Evolutionary conservation across 2,113 vertebrate species (phyloP).

Genomic region (Pomatorhinus ruficollis): DNA sequence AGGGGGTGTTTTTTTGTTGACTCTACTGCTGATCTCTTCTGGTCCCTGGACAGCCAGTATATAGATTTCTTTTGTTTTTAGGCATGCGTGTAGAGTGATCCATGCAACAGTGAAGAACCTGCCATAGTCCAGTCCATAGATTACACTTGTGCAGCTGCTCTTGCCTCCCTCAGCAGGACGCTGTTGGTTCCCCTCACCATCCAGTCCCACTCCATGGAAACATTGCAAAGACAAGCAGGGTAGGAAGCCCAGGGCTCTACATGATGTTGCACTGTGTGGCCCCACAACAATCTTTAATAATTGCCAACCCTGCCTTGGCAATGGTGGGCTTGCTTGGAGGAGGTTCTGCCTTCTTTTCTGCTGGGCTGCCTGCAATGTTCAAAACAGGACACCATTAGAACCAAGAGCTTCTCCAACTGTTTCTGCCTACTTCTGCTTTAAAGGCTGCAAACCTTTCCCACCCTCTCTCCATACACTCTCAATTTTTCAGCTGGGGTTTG

Average conservation of each 20-base stretch:
- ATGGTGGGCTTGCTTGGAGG: conserved; percentile 91
- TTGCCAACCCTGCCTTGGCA: conserved; percentile 87
- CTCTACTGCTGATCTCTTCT: conserved; percentile 62
- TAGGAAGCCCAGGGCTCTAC: conserved; percentile 77
- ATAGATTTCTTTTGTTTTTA: conserved; percentile 69
- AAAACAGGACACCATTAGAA: conserved; percentile 22
- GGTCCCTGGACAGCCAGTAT: conserved; percentile 67
- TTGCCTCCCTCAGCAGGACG: conserved; percentile 35
- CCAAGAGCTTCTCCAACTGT: neutral
- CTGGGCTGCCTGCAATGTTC: conserved; percentile 78
- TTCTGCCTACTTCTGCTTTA: neutral
- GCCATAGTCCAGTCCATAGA: conserved; percentile 62
- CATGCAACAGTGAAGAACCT: conserved; percentile 79
- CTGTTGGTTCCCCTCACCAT: conserved; percentile 50
- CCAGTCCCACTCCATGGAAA: neutral
- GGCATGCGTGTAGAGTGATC: conserved; percentile 81
- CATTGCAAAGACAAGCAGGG: neutral
- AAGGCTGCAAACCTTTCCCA: neutral
- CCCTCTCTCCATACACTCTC: neutral
- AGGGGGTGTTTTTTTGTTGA: neutral
- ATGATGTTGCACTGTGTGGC: conserved; percentile 91
- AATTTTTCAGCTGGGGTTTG: neutral
- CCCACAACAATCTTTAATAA: conserved; percentile 97
- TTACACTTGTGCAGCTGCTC: conserved; percentile 33
- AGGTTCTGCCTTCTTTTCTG: conserved; percentile 87